Conservation (phyloP, 2,888 invertebrate species). For the Torymus texanus region DNA sequence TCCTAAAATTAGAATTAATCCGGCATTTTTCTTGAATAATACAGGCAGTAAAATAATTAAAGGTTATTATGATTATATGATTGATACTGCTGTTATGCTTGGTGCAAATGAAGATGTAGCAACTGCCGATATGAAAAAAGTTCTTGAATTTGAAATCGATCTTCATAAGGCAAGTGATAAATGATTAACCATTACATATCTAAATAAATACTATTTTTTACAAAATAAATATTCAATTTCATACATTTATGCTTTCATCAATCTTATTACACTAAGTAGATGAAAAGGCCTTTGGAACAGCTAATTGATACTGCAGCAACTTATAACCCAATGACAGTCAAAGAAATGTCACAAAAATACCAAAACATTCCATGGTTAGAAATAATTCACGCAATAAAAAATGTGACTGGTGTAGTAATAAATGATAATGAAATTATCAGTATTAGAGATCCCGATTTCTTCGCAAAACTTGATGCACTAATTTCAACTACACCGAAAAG, state of each 20-base stretch:
- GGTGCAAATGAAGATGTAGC: constrained; percentile 82
- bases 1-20: neutral
- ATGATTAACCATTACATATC: no score
- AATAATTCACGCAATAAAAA: constrained; percentile 87
- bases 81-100: constrained; percentile 87
- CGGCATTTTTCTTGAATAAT: constrained; percentile 82
- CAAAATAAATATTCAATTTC: no score
- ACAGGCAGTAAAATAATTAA: constrained; percentile 85
- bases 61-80: constrained; percentile 88
- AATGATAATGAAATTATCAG: constrained; percentile 84
- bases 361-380: constrained; percentile 82
- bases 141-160: constrained; percentile 89
- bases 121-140: constrained; percentile 82
- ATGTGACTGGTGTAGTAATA: constrained; percentile 79
- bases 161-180: constrained; percentile 87
- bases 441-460: constrained; percentile 79
- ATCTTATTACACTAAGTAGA: no score
- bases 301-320: constrained; percentile 76
- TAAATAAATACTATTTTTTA: no score
- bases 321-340: constrained; percentile 78
- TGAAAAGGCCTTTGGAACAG: constrained; percentile 79
- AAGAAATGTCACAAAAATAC: constrained; percentile 67
- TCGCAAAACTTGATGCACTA: neutral
- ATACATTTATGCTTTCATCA: no score
- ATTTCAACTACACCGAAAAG: constrained; percentile 76